Conservation (phyloP, 92 coral and sea anemone species). For the Heteractis magnifica region DNA sequence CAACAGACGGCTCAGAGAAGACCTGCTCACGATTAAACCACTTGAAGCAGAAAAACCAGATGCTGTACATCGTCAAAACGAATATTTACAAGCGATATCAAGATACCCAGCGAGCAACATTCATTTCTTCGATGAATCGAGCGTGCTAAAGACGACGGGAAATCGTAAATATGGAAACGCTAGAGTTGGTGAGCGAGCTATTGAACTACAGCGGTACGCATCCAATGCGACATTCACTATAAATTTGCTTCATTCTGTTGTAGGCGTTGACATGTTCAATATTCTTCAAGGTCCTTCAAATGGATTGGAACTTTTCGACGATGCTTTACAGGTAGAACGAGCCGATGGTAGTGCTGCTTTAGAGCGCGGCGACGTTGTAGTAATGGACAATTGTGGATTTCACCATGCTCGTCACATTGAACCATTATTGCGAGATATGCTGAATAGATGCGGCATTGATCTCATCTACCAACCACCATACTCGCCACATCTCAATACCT, state of each 20-base stretch:
- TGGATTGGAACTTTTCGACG: slow-evolving; percentile 43
- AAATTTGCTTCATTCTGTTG: slow-evolving; percentile 33
- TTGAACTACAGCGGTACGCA: slow-evolving; percentile 33
- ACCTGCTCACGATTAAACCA: slow-evolving; percentile 9
- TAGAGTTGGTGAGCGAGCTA: slow-evolving; percentile 41
- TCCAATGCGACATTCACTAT: slow-evolving; percentile 43
- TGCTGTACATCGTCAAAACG: slow-evolving; percentile 17
- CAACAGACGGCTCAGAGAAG: slow-evolving; percentile 26
- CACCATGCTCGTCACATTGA: slow-evolving; percentile 59
- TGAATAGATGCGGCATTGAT: slow-evolving; percentile 36
- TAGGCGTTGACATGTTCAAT: slow-evolving; percentile 24
- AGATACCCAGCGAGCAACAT: slow-evolving; percentile 52
- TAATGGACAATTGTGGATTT: slow-evolving; percentile 54
- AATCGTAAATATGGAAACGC: slow-evolving; percentile 54
- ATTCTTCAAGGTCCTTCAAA: slow-evolving; percentile 40
- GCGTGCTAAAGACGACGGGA: slow-evolving; percentile 37
- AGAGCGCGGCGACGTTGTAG: slow-evolving; percentile 16
- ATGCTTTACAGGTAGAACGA: slow-evolving; percentile 47
- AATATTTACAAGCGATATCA: slow-evolving; percentile 57
- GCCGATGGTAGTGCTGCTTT: slow-evolving; percentile 49
- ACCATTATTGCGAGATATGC: slow-evolving; percentile 31
- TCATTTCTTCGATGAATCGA: slow-evolving; percentile 61
- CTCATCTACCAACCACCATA: slow-evolving; percentile 62
- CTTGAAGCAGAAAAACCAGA: slow-evolving; percentile 27
- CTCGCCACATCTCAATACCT: slow-evolving; percentile 44